These are phyloP conservation scores for Cryptotis parvus DNA, from an alignment of 2,113 vertebrate species.

Conservation along the genomic window DNA sequence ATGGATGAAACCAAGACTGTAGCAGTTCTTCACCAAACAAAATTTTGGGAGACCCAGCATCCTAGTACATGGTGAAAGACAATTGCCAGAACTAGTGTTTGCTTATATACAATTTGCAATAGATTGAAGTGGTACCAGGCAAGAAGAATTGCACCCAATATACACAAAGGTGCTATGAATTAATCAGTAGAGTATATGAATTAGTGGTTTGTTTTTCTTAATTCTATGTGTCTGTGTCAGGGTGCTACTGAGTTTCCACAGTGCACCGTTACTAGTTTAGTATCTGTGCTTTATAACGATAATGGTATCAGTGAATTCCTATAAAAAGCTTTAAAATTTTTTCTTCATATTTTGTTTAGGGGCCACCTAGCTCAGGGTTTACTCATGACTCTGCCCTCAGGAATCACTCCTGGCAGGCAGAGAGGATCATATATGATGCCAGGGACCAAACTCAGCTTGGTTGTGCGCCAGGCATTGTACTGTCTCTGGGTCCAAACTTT, in stretches of 20 bases:
- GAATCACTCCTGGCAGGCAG: too few species aligned
- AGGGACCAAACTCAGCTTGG: too few species aligned
- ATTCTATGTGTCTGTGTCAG: neutral
- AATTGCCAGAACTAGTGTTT: neutral
- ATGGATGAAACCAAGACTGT: neutral
- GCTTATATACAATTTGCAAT: neutral
- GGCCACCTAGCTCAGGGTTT: too few species aligned
- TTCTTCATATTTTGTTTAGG: too few species aligned
- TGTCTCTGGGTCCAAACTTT: conserved; percentile 14
- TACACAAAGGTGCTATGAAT: neutral
- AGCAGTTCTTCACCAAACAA: conserved; percentile 6
- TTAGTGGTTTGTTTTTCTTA: neutral
- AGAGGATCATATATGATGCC: too few species aligned
- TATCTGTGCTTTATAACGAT: neutral
- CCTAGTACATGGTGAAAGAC: neutral
- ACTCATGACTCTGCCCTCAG: too few species aligned
- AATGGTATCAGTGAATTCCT: neutral
- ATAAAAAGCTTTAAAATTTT: too few species aligned
- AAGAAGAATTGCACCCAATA: neutral
- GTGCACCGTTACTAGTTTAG: neutral
- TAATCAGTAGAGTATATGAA: neutral
- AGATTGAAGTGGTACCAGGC: neutral
- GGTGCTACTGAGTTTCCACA: neutral
- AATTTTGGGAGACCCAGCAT: neutral
- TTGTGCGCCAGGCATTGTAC: too few species aligned